These are phyloP conservation scores for Tragelaphus buxtoni DNA, from an alignment of 2,113 vertebrate genomes.

Conservation along the genomic window DNA sequence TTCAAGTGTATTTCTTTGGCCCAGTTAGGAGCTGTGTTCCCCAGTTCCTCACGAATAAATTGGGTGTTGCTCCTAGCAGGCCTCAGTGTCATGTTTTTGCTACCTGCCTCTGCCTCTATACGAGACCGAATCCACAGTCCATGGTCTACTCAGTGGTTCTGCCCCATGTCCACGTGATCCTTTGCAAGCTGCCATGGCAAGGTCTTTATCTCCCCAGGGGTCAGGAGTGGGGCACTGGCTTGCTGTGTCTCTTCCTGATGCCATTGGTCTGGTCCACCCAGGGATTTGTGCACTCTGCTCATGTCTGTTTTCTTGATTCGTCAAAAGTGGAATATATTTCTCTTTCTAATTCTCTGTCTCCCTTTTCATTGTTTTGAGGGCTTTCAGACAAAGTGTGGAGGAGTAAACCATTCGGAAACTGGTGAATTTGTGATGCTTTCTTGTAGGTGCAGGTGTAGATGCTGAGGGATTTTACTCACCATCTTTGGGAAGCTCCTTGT, in stretches of 20 bases:
- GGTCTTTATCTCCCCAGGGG: neutral
- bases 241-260: neutral
- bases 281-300: conserved; percentile 18
- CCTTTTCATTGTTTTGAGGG: neutral
- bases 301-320: neutral
- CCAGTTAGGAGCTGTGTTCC: neutral
- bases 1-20: neutral
- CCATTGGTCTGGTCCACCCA: neutral
- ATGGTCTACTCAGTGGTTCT: neutral
- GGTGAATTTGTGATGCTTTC: neutral
- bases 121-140: neutral
- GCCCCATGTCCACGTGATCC: fast-evolving
- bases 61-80: neutral
- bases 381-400: conserved; percentile 13
- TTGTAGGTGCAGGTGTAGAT: neutral
- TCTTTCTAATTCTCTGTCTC: neutral
- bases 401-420: neutral
- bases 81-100: neutral
- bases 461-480: neutral
- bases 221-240: neutral
- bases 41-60: neutral
- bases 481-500: neutral
- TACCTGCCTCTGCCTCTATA: neutral
- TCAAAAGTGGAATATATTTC: neutral
- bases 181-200: no score